Percentiles rank a stretch among this genome's conserved stretches.
Evolutionary conservation across 2,113 vertebrate species (phyloP).

Genomic region (Ondatra zibethicus): DNA sequence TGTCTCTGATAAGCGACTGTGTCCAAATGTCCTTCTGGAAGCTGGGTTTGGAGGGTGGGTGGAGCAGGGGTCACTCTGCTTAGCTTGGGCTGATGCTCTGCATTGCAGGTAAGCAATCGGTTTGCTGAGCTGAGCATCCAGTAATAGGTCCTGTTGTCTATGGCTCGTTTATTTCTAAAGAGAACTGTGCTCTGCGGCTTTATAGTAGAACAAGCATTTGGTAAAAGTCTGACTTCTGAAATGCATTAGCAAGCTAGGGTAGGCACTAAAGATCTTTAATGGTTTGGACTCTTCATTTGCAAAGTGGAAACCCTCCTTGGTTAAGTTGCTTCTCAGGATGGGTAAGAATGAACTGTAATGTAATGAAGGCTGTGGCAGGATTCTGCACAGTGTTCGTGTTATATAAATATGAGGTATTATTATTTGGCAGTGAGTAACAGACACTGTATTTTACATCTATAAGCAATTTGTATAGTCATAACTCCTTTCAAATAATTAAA

Average conservation of each 20-base stretch:
- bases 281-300: slow-evolving; percentile 58
- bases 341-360: slow-evolving; percentile 59
- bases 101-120: not conserved
- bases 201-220: slow-evolving; percentile 58
- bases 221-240: slow-evolving; percentile 34
- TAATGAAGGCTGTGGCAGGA: slow-evolving; percentile 51
- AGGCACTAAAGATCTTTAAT: slow-evolving; percentile 53
- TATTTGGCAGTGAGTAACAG: slow-evolving; percentile 63
- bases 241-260: slow-evolving; percentile 31
- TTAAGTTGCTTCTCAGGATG: slow-evolving; percentile 61
- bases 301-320: slow-evolving; percentile 57
- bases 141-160: slow-evolving; percentile 53
- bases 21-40: slow-evolving; percentile 13
- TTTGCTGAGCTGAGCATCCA: slow-evolving; percentile 27
- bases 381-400: slow-evolving; percentile 56
- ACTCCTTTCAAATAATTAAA: slow-evolving; percentile 59
- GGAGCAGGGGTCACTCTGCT: not conserved
- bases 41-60: not conserved
- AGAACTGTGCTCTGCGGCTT: slow-evolving; percentile 64
- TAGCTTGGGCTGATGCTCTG: not conserved
- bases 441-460: slow-evolving; percentile 52
- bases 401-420: slow-evolving; percentile 65
- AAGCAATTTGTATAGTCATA: slow-evolving; percentile 58
- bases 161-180: slow-evolving; percentile 49
- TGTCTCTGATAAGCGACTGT: not conserved